Percentiles rank a stretch among this genome's conserved stretches.
These are phyloP conservation scores for Melanotaenia trifasciata DNA, from an alignment of 2,797 vertebrate genomes.

Conservation along the genomic window DNA sequence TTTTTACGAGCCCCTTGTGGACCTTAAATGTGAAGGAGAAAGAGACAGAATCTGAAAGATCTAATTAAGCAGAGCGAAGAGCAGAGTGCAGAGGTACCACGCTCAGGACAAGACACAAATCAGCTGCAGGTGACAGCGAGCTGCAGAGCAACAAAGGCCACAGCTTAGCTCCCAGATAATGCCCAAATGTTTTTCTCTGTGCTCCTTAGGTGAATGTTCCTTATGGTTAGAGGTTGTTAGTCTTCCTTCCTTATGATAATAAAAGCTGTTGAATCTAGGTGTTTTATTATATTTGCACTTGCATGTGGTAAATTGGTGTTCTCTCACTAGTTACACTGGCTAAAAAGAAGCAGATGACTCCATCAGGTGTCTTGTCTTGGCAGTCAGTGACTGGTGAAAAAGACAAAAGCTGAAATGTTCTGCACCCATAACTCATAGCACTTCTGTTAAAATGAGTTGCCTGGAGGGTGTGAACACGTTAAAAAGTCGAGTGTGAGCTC, in stretches of 20 bases:
- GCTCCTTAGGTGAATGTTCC: constrained; percentile 49
- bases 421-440: constrained; percentile 3
- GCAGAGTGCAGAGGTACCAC: constrained; percentile 51
- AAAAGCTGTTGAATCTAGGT: constrained; percentile 34
- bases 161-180: constrained; percentile 50
- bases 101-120: constrained; percentile 67
- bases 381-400: neutral
- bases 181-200: constrained; percentile 32
- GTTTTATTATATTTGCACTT: constrained; percentile 43
- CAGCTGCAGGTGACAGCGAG: constrained; percentile 57
- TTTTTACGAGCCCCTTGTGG: constrained; percentile 55
- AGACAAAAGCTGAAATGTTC: constrained; percentile 9
- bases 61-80: constrained; percentile 71
- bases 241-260: constrained; percentile 58
- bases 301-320: constrained; percentile 50
- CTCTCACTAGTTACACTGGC: constrained; percentile 18
- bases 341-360: constrained; percentile 17
- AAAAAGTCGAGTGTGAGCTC: neutral
- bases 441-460: constrained; percentile 4
- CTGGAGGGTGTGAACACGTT: constrained; percentile 8
- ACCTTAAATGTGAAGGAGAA: constrained; percentile 52
- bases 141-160: constrained; percentile 55
- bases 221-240: constrained; percentile 41
- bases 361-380: constrained; percentile 28
- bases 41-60: constrained; percentile 64